Conservation (phyloP, 2,888 invertebrate species). For the Tenthredo scrophulariae region DNA sequence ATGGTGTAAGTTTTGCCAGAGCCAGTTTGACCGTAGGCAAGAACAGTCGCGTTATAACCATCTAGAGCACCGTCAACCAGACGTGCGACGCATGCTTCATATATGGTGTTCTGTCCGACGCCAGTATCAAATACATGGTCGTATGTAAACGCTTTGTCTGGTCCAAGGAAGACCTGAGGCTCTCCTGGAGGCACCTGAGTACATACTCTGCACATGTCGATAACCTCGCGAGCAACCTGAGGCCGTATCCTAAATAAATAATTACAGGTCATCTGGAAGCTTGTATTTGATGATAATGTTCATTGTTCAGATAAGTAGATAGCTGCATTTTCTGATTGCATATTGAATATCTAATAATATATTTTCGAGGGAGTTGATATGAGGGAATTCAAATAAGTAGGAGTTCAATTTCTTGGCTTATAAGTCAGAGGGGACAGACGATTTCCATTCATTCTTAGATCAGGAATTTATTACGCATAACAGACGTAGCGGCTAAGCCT, state of each 20-base stretch:
- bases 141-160: slow-evolving; percentile 97
- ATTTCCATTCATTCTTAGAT: slow-evolving; percentile 63
- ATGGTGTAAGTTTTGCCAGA: slow-evolving; percentile 99
- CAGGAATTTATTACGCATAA: slow-evolving; percentile 60
- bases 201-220: slow-evolving; percentile 97
- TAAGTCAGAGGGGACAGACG: slow-evolving; percentile 5
- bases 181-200: slow-evolving; percentile 94
- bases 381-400: slow-evolving; percentile 8
- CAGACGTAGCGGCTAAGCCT: slow-evolving; percentile 60
- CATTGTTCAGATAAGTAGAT: neutral
- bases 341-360: neutral
- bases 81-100: slow-evolving; percentile 89
- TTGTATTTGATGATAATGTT: neutral
- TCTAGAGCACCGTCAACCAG: slow-evolving; percentile 96
- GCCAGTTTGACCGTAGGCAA: slow-evolving; percentile 93
- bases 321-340: neutral
- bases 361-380: slow-evolving; percentile 27
- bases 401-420: neutral
- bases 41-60: slow-evolving; percentile 98
- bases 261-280: slow-evolving; percentile 58
- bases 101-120: slow-evolving; percentile 88
- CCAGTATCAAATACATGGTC: slow-evolving; percentile 95
- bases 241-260: slow-evolving; percentile 90
- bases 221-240: slow-evolving; percentile 93
- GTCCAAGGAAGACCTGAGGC: slow-evolving; percentile 94